Base-by-base conservation (phyloP, 2,888 invertebrate genomes). In the Sphaerophoria rueppellii region DNA sequence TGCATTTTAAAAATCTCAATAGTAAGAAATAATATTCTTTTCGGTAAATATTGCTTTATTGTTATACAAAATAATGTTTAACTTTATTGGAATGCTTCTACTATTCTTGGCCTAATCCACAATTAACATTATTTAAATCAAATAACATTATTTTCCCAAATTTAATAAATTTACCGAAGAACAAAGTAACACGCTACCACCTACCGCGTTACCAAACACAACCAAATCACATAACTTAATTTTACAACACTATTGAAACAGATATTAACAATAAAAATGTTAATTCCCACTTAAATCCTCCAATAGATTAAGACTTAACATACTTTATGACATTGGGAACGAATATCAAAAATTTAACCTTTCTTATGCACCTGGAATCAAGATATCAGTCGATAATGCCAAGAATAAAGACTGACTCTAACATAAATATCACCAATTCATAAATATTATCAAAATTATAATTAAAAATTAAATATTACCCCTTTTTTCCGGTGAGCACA, bases 391-490 rank as follows among this genome's bases (percentile, higher is more conserved):
- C 77, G 40, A 52, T 67, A 48, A 34, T 63, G 35, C 46, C 4
- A 37, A 71, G 65, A 55, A 55, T 12, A 43, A 34, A 14, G 4
- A 24, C 2, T n/a, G 43, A 11, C 46, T 37, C 40, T 67, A 58
- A 57, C 83, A 76, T 83, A 83, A 83, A 83, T 79, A 83, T 81
- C 60, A 81, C 48, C 73, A 85, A 85, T 85, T 85, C 85, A 85
- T 85, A 85, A 85, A 85, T 85, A 85, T 85, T 85, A 77, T 57
- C 37, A 80, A 65, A 85, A 81, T 60, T 69, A 77, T 85, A 80
- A 77, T 85, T 85, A 81, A 85, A 85, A 85, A 85, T 85, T 81
- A 85, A 85, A 85, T 73, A 85, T 81, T 69, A 75, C 67, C 83
- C 71, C 71, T 72, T 60, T 52, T 52, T 75, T 61, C 58, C 78